phyloP scores from a whole-genome alignment of 1,140 invertebrate genomes.

The Drosophila mayri region DNA sequence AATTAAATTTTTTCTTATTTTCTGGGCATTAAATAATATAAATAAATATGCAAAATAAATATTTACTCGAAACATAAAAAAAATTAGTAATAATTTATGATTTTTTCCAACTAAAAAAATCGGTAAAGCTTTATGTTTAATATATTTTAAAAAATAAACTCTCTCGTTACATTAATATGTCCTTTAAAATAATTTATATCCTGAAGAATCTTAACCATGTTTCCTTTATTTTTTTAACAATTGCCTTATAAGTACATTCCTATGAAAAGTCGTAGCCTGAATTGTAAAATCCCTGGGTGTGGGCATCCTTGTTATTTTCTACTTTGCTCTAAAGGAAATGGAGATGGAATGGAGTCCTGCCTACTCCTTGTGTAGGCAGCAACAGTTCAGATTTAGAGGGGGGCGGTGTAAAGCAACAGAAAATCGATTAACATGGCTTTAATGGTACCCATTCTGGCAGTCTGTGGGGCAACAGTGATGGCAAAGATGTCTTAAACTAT shows the following conservation, averaged over 20 bases:
- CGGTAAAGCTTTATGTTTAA: no score
- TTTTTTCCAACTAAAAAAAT: not conserved
- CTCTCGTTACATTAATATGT: not conserved
- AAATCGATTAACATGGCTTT: constrained; percentile 79
- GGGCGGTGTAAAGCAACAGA: constrained; percentile 64
- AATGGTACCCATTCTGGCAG: constrained; percentile 35
- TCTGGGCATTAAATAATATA: not conserved
- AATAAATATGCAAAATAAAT: not conserved
- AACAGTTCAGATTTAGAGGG: constrained; percentile 29
- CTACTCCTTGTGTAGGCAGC: constrained; percentile 41
- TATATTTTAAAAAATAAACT: no score
- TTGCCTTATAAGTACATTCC: constrained; percentile 28
- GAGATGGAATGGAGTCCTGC: not conserved
- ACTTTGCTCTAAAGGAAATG: constrained; percentile 35
- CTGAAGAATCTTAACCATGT: no score
- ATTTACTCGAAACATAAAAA: not conserved
- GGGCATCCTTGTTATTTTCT: constrained; percentile 64
- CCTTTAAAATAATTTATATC: not conserved
- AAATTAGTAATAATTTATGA: not conserved
- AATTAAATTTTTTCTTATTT: not conserved
- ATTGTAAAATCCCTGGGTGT: constrained; percentile 38
- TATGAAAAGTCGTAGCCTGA: constrained; percentile 5
- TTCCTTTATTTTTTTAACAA: no score
- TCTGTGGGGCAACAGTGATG: constrained; percentile 20
- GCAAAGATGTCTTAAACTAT: not conserved